A percentile compares a stretch with the other conserved stretches of the same genome.
Evolutionary conservation across 2,113 vertebrate species (phyloP).

Genomic region (Syngnathus typhle): DNA sequence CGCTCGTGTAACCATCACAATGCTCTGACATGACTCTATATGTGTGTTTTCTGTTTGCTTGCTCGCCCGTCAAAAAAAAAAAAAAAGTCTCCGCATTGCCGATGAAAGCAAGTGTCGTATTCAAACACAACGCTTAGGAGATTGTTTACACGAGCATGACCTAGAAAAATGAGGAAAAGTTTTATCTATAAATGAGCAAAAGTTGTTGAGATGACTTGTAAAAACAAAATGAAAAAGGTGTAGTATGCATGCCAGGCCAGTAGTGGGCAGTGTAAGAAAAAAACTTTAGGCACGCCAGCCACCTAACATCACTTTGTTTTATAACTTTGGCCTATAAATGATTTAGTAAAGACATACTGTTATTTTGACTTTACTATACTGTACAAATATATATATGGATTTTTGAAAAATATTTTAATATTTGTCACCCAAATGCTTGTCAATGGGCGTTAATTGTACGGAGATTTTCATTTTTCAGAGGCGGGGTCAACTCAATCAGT

Average conservation of each 20-base stretch:
- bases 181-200: neutral
- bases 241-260: neutral
- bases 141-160: neutral
- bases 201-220: neutral
- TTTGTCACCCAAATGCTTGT: too few relatives aligned
- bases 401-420: too few relatives aligned
- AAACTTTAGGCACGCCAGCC: neutral
- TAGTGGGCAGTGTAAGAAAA: neutral
- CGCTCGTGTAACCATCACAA: conserved; percentile 42
- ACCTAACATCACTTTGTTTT: neutral
- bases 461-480: too few relatives aligned
- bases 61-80: conserved; percentile 20
- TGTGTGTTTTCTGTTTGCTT: conserved; percentile 30
- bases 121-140: neutral
- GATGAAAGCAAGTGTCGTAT: conserved; percentile 2
- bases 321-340: neutral
- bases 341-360: neutral
- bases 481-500: neutral
- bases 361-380: too few relatives aligned
- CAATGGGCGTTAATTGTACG: too few relatives aligned
- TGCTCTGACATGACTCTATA: conserved; percentile 46
- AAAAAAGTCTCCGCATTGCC: conserved; percentile 28
- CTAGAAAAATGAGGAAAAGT: neutral
- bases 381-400: too few relatives aligned
- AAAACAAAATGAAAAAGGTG: neutral